phyloP scores from a whole-genome alignment of 1,140 invertebrate genomes.

The Mactra quadrangularis region DNA sequence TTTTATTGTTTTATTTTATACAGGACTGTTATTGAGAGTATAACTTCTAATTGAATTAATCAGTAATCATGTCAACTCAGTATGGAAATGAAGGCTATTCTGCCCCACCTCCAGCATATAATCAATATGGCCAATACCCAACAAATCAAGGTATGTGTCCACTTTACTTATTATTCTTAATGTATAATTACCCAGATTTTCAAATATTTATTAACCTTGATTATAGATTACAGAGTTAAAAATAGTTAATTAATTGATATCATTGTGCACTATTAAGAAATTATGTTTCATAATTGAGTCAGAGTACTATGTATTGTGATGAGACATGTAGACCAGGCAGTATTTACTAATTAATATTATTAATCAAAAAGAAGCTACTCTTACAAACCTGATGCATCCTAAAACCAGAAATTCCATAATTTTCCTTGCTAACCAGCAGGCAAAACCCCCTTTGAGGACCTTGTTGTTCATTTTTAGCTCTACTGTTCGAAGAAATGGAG shows the following conservation, averaged over 20 bases:
- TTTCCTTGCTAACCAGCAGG: no score
- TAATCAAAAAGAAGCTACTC: no score
- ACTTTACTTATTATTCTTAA: neutral
- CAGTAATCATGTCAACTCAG: slow-evolving; percentile 21
- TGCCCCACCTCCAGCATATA: slow-evolving; percentile 22
- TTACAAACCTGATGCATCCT: no score
- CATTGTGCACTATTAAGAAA: neutral
- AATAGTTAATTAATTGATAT: neutral
- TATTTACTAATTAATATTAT: no score
- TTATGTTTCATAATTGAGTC: neutral
- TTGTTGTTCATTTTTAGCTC: no score
- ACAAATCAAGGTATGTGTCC: slow-evolving; percentile 1
- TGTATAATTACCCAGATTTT: neutral
- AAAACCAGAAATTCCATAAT: no score
- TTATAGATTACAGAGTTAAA: neutral
- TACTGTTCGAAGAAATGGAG: no score
- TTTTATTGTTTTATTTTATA: no score
- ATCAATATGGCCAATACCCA: slow-evolving; percentile 11
- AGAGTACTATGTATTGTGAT: neutral
- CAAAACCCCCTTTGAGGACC: no score
- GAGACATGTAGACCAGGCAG: neutral
- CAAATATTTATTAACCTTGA: neutral
- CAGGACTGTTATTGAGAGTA: no score
- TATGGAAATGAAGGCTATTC: neutral
- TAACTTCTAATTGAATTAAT: no score